A percentile compares a stretch with the other conserved stretches of the same genome.
These are phyloP conservation scores for Stratiomys singularior DNA, from an alignment of 2,888 invertebrate species.

Conservation along the genomic window DNA sequence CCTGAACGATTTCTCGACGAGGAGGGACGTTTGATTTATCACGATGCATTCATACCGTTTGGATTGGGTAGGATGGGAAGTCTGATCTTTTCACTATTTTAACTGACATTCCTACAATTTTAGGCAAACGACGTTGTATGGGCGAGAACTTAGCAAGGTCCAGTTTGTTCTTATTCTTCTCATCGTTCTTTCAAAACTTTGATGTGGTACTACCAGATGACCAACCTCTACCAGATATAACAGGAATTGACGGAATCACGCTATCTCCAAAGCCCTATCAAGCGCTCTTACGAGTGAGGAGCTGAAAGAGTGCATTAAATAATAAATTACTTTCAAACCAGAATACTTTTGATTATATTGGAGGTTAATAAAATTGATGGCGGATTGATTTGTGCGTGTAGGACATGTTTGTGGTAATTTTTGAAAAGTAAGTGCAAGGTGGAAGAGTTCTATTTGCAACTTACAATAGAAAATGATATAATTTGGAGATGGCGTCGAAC, in stretches of 20 bases:
- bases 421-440: too few relatives aligned
- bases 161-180: slow-evolving; percentile 70
- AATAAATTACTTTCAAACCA: too few relatives aligned
- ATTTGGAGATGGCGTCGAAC: too few relatives aligned
- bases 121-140: slow-evolving; percentile 68
- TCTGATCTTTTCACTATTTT: not conserved
- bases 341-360: too few relatives aligned
- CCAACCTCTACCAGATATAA: slow-evolving; percentile 55
- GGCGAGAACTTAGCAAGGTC: slow-evolving; percentile 73
- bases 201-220: slow-evolving; percentile 59
- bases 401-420: too few relatives aligned
- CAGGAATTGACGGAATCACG: slow-evolving; percentile 61
- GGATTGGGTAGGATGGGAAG: slow-evolving; percentile 69
- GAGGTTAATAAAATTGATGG: too few relatives aligned
- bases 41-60: slow-evolving; percentile 72
- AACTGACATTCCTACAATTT: slow-evolving; percentile 22
- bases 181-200: slow-evolving; percentile 70
- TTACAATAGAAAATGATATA: too few relatives aligned
- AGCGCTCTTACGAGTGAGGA: slow-evolving; percentile 51
- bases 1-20: slow-evolving; percentile 73
- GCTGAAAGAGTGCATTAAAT: too few relatives aligned
- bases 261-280: slow-evolving; percentile 60
- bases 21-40: slow-evolving; percentile 67
- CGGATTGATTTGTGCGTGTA: too few relatives aligned
- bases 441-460: too few relatives aligned